These are phyloP conservation scores for Psittacula derbiana DNA, from an alignment of 2,797 vertebrate genomes.

Conservation along the genomic window DNA sequence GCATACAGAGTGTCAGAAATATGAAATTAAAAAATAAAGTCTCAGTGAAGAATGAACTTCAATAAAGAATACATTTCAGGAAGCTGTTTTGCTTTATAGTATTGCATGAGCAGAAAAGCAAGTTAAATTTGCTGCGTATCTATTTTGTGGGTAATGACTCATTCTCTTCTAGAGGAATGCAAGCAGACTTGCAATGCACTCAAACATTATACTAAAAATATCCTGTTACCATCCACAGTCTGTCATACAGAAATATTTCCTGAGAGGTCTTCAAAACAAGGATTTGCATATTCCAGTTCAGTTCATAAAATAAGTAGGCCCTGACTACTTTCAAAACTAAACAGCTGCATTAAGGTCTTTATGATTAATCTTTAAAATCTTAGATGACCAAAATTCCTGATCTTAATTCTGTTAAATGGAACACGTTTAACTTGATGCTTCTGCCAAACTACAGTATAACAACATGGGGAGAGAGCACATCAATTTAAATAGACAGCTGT, in stretches of 20 bases:
- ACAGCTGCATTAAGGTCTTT: not conserved
- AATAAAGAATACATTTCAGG: not conserved
- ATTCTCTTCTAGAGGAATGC: conserved; percentile 3
- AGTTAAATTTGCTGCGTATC: not conserved
- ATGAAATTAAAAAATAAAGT: not conserved
- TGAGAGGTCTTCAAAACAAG: conserved; percentile 11
- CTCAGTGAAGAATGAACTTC: not conserved
- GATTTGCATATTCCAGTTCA: not conserved
- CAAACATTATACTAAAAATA: conserved; percentile 42
- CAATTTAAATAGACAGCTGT: not conserved
- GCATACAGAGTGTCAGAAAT: not conserved
- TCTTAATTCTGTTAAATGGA: not conserved
- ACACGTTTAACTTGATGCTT: not conserved
- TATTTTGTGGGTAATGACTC: conserved; percentile 7
- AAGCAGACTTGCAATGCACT: not conserved
- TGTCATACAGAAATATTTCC: conserved; percentile 14
- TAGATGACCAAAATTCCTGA: not conserved
- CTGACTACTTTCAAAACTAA: not conserved
- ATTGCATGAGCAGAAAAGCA: not conserved
- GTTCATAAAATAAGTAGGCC: not conserved
- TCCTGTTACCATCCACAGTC: not conserved
- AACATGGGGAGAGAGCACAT: not conserved
- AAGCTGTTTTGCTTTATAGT: not conserved
- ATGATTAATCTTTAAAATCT: not conserved
- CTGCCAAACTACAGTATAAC: not conserved